Evolutionary conservation across 2,888 invertebrate species (phyloP).

Genomic region (Gastrophysa polygoni): DNA sequence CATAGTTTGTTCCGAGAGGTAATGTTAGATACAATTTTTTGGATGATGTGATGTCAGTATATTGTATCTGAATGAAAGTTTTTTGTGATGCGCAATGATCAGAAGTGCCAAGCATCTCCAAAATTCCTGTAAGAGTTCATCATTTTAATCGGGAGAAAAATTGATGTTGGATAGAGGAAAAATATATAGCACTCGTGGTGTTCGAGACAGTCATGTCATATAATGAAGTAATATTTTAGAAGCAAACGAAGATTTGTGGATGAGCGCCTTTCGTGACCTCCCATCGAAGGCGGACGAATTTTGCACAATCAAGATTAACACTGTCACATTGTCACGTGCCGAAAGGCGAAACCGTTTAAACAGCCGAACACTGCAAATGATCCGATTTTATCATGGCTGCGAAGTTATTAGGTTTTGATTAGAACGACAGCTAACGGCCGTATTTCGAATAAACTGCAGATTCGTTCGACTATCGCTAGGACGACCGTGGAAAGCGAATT

Average conservation of each 20-base stretch:
- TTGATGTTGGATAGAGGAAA: too few relatives aligned
- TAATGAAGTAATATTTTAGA: too few relatives aligned
- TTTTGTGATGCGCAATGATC: too few relatives aligned
- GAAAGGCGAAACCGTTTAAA: constrained; percentile 31
- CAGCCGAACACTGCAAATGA: constrained; percentile 39
- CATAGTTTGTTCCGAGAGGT: too few relatives aligned
- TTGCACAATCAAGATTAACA: constrained; percentile 35
- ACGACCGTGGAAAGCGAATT: constrained; percentile 3
- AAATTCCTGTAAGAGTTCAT: too few relatives aligned
- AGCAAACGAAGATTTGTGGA: not conserved
- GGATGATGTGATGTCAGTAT: too few relatives aligned
- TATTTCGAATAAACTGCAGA: constrained; percentile 32
- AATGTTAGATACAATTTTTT: too few relatives aligned
- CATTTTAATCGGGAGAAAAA: too few relatives aligned
- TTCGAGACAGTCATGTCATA: too few relatives aligned
- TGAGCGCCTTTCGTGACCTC: not conserved
- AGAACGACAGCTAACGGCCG: constrained; percentile 34
- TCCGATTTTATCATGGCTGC: constrained; percentile 35
- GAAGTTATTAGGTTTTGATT: constrained; percentile 40
- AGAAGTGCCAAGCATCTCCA: too few relatives aligned
- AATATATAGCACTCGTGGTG: too few relatives aligned
- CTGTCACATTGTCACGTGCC: constrained; percentile 37
- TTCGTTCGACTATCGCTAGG: not conserved
- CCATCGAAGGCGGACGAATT: constrained; percentile 15
- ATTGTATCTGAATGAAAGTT: too few relatives aligned